Conservation (phyloP, 2,113 vertebrate genomes). For the Ophthalmolycus amberensis region DNA sequence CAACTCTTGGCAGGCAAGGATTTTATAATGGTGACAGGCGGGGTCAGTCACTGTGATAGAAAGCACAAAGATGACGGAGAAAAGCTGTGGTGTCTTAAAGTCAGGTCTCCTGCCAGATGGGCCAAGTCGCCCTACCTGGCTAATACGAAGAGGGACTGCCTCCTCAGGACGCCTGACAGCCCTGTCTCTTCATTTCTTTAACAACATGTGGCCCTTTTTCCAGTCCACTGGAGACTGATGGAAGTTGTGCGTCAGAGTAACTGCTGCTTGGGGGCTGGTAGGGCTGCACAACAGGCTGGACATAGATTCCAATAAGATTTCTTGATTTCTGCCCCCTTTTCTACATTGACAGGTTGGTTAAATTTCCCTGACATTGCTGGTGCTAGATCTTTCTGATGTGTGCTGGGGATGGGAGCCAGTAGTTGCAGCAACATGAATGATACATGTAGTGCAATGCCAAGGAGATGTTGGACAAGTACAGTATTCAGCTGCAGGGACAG, state of each 20-base stretch:
- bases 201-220: constrained; percentile 66
- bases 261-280: constrained; percentile 27
- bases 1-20: not conserved
- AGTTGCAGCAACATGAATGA: not conserved
- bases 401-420: not conserved
- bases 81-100: constrained; percentile 50
- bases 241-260: constrained; percentile 40
- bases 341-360: constrained; percentile 39
- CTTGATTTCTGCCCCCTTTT: constrained; percentile 51
- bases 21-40: not conserved
- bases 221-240: constrained; percentile 55
- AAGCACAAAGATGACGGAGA: constrained; percentile 32
- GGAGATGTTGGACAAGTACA: not conserved
- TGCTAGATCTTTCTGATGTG: constrained; percentile 21
- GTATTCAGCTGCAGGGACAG: not conserved
- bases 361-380: constrained; percentile 21
- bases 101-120: constrained; percentile 52
- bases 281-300: constrained; percentile 30
- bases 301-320: constrained; percentile 48
- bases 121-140: constrained; percentile 49
- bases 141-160: constrained; percentile 62
- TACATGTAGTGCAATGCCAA: not conserved
- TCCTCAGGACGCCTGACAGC: constrained; percentile 56
- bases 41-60: constrained; percentile 43
- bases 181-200: constrained; percentile 67